Conservation (phyloP, 2,797 vertebrate genomes). For the Thamnophis elegans region DNA sequence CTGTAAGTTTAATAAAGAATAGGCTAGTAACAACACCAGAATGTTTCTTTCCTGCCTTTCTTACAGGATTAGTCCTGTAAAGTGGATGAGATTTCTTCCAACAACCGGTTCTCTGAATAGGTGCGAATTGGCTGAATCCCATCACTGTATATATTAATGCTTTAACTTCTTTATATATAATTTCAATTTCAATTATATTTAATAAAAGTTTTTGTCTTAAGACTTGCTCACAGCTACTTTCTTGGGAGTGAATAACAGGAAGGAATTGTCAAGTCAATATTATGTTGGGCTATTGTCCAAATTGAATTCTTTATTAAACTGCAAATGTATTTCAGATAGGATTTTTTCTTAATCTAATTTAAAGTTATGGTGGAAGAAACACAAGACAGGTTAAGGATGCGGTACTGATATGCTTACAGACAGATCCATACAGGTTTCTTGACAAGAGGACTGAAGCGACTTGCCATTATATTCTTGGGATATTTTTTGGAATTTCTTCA, state of each 20-base stretch:
- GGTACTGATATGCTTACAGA: background rate
- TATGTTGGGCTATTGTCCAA: background rate
- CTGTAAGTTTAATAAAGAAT: no score
- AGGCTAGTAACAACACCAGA: no score
- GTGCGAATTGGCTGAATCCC: no score
- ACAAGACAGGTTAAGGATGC: background rate
- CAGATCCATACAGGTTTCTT: background rate
- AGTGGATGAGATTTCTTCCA: no score
- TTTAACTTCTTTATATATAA: background rate
- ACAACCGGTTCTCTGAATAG: no score
- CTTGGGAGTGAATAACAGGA: background rate
- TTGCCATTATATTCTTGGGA: background rate
- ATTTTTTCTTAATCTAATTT: background rate
- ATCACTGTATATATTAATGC: background rate
- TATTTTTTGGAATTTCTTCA: background rate
- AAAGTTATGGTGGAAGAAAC: background rate
- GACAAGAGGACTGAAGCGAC: background rate
- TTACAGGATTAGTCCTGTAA: no score
- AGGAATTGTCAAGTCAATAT: background rate
- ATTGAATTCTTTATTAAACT: background rate
- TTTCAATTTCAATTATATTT: background rate
- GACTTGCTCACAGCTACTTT: background rate
- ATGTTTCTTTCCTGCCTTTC: no score
- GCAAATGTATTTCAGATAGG: background rate
- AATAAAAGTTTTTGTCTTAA: background rate